Evolutionary conservation across 2,797 vertebrate genomes (phyloP), one percentile per base, ranked within the genome.

Genomic region (Pangasius sanitwongsei): DNA sequence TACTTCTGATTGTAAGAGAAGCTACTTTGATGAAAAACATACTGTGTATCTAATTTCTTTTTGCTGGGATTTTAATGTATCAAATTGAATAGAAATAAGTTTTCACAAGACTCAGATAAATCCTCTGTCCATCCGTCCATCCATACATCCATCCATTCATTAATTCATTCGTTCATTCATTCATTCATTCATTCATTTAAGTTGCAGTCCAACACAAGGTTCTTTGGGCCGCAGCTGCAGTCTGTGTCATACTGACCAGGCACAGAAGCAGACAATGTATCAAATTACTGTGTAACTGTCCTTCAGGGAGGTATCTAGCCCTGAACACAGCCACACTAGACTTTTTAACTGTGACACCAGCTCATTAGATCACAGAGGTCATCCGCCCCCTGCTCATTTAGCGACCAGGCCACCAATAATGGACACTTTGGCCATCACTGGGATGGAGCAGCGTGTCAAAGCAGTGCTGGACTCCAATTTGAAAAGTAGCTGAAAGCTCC

Each of bases 341-440:
- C 92, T 93, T 94, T 95, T 95, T 95, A 94, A 93, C 89, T 89
- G 93, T 94, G 94, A 94, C 94, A 94, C 93, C 91, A 93, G 91
- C 95, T 94, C 94, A 94, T 95, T 94, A 95, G 94, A 95, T 91
- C 93, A 95, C 92, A 95, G 92, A 95, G 95, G 94, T 96, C 94
- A 94, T 92, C 92, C 92, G 91, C 92, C 92, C 87, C 87, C 82
- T n/a, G 82, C 93, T 94, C 90, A 91, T 94, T 92, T 94, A 94
- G 90, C 31, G 44, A 87, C 92, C 91, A 90, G 91, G 91, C 89
- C 88, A 91, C 93, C 94, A 91, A 92, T 95, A 95, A 95, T 93
- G 93, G 93, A 94, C 93, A 93, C 91, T 89, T 87, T 84, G 87
- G 89, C 86, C 91, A 78, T 91, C 90, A 89, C 92, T 91, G 88